A percentile compares a stretch with the other conserved stretches of the same genome.
phyloP scores from a whole-genome alignment of 2,113 vertebrate species.

The Myotis lucifugus region DNA sequence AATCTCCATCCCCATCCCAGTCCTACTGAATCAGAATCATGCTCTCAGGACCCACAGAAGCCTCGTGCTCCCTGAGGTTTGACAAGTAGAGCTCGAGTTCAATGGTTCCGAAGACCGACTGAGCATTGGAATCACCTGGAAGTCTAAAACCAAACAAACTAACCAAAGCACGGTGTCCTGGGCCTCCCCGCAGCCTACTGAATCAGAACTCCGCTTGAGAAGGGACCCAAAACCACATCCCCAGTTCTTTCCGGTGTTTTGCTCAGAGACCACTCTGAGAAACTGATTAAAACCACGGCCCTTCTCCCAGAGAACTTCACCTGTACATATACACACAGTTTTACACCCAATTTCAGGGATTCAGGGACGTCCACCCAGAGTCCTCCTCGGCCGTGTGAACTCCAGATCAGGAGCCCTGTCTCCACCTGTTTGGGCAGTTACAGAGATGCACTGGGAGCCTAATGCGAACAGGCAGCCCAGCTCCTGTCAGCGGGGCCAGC shows the following conservation, averaged over 20 bases:
- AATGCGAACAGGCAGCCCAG: conserved; percentile 11
- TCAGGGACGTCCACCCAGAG: background rate
- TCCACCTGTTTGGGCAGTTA: conserved; percentile 18
- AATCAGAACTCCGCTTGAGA: background rate
- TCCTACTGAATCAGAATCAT: background rate
- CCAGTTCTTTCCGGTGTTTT: background rate
- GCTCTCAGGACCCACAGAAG: background rate
- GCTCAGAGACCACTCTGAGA: background rate
- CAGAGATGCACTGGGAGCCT: conserved; percentile 21
- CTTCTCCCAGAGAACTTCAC: background rate
- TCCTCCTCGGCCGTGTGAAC: background rate
- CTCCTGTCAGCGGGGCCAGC: background rate
- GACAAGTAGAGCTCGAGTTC: background rate
- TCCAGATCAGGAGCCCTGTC: background rate
- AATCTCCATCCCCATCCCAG: background rate
- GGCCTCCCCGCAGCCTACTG: background rate
- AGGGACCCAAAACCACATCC: background rate
- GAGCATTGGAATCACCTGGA: conserved; percentile 12
- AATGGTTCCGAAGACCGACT: background rate
- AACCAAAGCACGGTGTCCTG: background rate
- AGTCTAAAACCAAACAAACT: conserved; percentile 5
- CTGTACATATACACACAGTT: background rate
- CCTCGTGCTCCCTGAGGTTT: background rate
- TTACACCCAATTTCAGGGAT: conserved; percentile 23
- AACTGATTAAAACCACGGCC: background rate